A percentile compares a stretch with the other conserved stretches of the same genome.
phyloP scores from a whole-genome alignment of 2,888 invertebrate species.

The Eristalinus aeneus region DNA sequence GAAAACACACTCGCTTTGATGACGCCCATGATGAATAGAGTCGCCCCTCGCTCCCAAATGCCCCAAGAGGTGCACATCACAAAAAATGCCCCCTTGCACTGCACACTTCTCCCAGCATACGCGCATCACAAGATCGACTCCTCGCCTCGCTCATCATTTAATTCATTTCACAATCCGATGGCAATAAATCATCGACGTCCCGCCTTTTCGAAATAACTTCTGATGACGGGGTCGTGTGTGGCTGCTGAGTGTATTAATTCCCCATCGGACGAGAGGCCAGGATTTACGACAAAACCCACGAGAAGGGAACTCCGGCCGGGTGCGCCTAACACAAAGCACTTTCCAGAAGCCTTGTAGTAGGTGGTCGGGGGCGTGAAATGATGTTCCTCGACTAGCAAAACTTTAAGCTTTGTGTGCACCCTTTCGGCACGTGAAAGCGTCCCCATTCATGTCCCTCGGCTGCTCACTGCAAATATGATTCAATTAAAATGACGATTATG shows the following conservation, averaged over 20 bases:
- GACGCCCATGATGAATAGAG: too few relatives aligned
- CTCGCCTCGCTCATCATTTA: conserved; percentile 25
- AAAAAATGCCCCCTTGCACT: background rate
- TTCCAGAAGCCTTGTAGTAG: conserved; percentile 52
- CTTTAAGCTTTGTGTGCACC: background rate
- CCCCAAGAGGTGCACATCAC: background rate
- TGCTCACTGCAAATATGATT: conserved; percentile 18
- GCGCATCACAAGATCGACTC: background rate
- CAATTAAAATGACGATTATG: conserved; percentile 26
- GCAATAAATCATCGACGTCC: conserved; percentile 59
- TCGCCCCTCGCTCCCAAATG: background rate
- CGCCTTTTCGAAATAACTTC: conserved; percentile 64
- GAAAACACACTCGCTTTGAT: too few relatives aligned
- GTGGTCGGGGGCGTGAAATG: conserved; percentile 53
- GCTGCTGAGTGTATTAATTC: conserved; percentile 44
- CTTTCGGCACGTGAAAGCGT: background rate
- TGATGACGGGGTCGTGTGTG: conserved; percentile 44
- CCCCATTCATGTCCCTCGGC: background rate
- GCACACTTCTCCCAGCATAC: background rate
- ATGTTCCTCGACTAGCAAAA: background rate
- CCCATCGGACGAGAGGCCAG: conserved; percentile 4
- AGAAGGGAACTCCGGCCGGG: background rate
- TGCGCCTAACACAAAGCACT: conserved; percentile 26
- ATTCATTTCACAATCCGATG: conserved; percentile 51
- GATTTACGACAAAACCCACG: background rate